Conservation (phyloP, 1,140 invertebrate genomes). For the Polyergus mexicanus region DNA sequence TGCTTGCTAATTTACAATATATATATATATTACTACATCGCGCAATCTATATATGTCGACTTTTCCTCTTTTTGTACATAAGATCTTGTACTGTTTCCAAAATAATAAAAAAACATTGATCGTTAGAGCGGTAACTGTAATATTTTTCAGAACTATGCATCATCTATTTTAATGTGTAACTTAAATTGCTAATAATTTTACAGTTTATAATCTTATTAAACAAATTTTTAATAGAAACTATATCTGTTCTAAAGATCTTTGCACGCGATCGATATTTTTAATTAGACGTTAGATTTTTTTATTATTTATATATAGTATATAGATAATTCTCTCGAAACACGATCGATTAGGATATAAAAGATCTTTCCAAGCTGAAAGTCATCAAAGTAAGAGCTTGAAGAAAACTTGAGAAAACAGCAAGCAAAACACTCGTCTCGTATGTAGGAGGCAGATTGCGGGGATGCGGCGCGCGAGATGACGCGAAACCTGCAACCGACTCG, state of each 20-base stretch:
- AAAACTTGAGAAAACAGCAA: not conserved
- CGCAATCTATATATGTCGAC: not conserved
- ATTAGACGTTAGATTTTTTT: not conserved
- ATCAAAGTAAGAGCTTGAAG: not conserved
- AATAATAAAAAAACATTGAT: not conserved
- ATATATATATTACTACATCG: not conserved
- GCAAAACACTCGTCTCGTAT: not conserved
- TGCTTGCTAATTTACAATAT: not conserved
- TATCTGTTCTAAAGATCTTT: not conserved
- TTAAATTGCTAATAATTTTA: not conserved
- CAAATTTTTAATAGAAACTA: not conserved
- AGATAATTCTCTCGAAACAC: not conserved
- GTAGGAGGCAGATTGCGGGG: conserved; percentile 33
- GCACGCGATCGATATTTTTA: not conserved
- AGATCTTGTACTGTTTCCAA: not conserved
- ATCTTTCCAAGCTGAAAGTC: not conserved
- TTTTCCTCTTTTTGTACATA: not conserved
- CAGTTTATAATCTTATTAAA: conserved; percentile 1
- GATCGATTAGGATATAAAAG: not conserved
- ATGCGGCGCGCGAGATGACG: conserved; percentile 21
- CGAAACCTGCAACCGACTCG: conserved; percentile 52
- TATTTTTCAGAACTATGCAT: not conserved
- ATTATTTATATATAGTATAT: not conserved
- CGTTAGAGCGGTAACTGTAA: not conserved
- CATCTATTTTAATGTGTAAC: not conserved